Base-by-base conservation (phyloP, 2,888 invertebrate species). In the Eilema griseolum region DNA sequence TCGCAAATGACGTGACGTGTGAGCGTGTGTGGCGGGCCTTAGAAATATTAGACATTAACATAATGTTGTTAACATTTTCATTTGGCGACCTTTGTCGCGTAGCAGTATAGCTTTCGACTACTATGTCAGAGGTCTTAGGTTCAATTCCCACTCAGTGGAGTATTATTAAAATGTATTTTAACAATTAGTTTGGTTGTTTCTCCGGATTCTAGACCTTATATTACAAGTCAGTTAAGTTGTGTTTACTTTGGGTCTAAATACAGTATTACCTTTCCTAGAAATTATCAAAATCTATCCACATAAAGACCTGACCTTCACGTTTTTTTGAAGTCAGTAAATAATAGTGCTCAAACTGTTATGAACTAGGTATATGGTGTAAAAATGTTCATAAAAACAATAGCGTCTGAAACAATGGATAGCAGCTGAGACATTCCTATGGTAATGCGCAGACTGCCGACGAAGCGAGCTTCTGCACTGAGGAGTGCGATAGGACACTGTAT, bases 1-100 rank as follows among this genome's bases (percentile, higher is more conserved):
- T 64, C 66, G 75, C 75, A 74, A 73, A 74, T 82, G 83, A 82
- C 86, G 82, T 80, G 79, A 69, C 78, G 82, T 72, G 76, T 77
- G 79, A 81, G 79, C 78, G 80, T 76, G 75, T 81, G 83, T 77
- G 78, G 82, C 83, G 70, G 78, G 74, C 61, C 74, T 81, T 83
- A 84, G 79, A 80, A 85, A 77, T 77, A 81, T 79, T 67, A 63
- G 68, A 70, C 69, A 72, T 77, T 83, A 69, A 73, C 75, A 76
- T 77, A 74, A 75, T 78, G 70, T 67, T 76, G 72, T 77, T 79
- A 73, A 78, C 76, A 79, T 72, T 74, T 66, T 63, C 64, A 64
- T n/a, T 57, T n/a, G n/a, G 10, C 52, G 52, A 52, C 52, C 10
- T n/a, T n/a, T n/a, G 52, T 52, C 8, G 52, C 2, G 8, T 52